These are phyloP conservation scores for Apis mellifera DNA, from an alignment of 1,140 invertebrate species.

Conservation along the genomic window DNA sequence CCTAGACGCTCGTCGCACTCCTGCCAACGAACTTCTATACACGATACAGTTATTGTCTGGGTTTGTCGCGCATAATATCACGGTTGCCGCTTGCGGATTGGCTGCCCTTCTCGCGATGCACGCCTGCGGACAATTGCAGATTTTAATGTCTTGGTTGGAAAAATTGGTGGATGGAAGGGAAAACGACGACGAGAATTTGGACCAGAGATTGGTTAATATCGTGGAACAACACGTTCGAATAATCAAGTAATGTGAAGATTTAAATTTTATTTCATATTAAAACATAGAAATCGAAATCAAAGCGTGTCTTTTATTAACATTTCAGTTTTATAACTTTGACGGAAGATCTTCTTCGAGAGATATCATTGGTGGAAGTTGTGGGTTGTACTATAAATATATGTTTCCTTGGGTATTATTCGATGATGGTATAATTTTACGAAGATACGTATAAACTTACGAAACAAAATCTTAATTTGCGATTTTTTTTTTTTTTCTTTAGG, in stretches of 20 bases:
- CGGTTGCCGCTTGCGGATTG: conserved; percentile 56
- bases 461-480: neutral
- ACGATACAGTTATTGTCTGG: conserved; percentile 57
- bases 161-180: conserved; percentile 44
- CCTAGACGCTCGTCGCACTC: conserved; percentile 50
- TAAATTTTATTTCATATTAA: neutral
- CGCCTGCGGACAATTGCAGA: conserved; percentile 67
- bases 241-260: conserved; percentile 45
- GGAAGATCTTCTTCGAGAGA: conserved; percentile 64
- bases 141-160: conserved; percentile 59
- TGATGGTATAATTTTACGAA: conserved; percentile 55
- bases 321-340: conserved; percentile 62
- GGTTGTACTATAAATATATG: conserved; percentile 72
- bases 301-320: neutral
- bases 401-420: conserved; percentile 69
- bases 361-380: conserved; percentile 69
- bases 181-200: neutral
- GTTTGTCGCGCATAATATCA: conserved; percentile 59
- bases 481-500: conserved; percentile 48
- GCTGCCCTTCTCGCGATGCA: conserved; percentile 66
- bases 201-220: conserved; percentile 59
- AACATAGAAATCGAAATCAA: neutral
- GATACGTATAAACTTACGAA: neutral
- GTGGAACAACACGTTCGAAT: conserved; percentile 64
- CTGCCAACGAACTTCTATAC: conserved; percentile 62